Base-by-base conservation (phyloP, 2,888 invertebrate genomes). In the Automeris io region DNA sequence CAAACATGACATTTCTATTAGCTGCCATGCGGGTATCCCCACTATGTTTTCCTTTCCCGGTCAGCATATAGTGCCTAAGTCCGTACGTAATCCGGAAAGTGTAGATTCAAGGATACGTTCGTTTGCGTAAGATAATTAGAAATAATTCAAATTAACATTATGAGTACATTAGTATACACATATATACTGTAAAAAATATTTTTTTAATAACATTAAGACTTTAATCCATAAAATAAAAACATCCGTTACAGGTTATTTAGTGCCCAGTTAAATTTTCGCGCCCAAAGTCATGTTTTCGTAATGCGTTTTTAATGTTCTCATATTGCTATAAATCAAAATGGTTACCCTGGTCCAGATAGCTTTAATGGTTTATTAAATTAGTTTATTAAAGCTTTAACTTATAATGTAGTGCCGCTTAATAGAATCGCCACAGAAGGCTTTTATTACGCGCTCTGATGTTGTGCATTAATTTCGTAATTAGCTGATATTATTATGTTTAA, bases 251-350 rank as follows among this genome's bases (percentile, higher is more conserved):
- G 63, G 67, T 67, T 70, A 70, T 73, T 75, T 74, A 72, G 66
- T 71, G 62, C 61, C 63, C 69, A 70, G 80, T 78, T 78, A 73
- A 82, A 82, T 75, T 76, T 80, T 75, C 72, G 70, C 77, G 72
- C 70, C 79, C 68, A 74, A 76, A 85, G 75, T 83, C 85, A 81
- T 85, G 85, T 85, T 85, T 83, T 79, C 75, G 75, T 85, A 85
- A 85, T 85, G 85, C 79, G 85, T 83, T 86, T 85, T 86, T 86
- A 85, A 86, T 86, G 85, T 82, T 85, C 82, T 81, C 81, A 80
- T 82, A 80, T 85, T 82, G 73, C 79, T 76, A 86, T 85, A 83
- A 83, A 83, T 85, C 85, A 83, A 69, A 63, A 76, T 73, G 71
- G 75, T 69, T 70, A 74, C 75, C 75, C 73, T 77, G 83, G 76